Conservation (phyloP, 2,113 vertebrate genomes). For the Salvelinus fontinalis region DNA sequence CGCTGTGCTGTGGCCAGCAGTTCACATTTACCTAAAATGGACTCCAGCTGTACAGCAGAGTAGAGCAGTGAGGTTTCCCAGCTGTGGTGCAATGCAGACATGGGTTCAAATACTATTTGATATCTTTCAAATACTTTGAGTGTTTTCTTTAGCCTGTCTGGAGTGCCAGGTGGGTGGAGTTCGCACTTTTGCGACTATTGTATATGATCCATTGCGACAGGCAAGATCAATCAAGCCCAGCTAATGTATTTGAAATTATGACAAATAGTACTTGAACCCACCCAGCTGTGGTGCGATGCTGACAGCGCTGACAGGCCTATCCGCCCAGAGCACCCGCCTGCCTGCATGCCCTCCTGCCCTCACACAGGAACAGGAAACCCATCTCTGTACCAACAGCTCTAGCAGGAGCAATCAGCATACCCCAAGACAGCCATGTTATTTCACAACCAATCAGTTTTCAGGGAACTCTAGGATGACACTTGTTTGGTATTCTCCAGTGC, state of each 20-base stretch:
- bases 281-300: neutral
- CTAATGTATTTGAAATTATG: no score
- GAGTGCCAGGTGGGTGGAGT: no score
- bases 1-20: constrained; percentile 11
- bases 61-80: constrained; percentile 25
- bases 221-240: no score
- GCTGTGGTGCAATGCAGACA: constrained; percentile 10
- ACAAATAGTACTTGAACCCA: no score
- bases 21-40: constrained; percentile 25
- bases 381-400: constrained; percentile 16
- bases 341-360: constrained; percentile 9
- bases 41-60: constrained; percentile 40
- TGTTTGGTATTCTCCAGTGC: neutral
- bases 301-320: neutral
- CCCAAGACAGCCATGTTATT: neutral
- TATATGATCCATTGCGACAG: no score
- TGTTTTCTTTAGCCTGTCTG: no score
- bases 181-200: no score
- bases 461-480: neutral
- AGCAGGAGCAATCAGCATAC: constrained; percentile 2
- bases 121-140: no score
- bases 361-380: constrained; percentile 39
- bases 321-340: constrained; percentile 4
- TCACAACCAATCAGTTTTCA: neutral
- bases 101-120: no score